Conservation (phyloP, 2,888 invertebrate species). For the Geophilus truncorum region DNA sequence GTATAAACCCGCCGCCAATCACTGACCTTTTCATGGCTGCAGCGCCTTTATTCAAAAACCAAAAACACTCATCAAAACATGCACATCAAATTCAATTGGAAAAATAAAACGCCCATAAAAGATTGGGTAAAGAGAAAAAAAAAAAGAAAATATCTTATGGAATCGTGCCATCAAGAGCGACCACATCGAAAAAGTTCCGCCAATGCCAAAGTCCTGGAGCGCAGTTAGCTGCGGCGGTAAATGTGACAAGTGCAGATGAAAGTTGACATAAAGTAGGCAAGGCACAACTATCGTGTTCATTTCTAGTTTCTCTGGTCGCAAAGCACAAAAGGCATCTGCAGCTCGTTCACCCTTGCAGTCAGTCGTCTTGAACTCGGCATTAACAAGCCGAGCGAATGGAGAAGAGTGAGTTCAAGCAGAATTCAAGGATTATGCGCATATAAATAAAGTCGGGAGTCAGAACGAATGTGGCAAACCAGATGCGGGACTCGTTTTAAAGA, state of each 20-base stretch:
- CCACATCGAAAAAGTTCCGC: neutral
- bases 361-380: conserved; percentile 4
- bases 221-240: neutral
- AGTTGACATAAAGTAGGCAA: neutral
- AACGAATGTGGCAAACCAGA: conserved; percentile 4
- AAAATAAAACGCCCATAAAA: neutral
- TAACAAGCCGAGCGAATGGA: conserved; percentile 2
- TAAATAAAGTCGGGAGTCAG: neutral
- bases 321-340: neutral
- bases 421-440: conserved; percentile 4
- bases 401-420: conserved; percentile 5
- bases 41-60: neutral
- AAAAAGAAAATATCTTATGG: neutral
- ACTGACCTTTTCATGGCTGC: neutral
- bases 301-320: neutral
- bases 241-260: neutral
- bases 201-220: neutral
- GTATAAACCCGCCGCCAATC: neutral
- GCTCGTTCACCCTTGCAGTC: neutral
- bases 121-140: no score
- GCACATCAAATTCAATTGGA: neutral
- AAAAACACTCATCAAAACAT: neutral
- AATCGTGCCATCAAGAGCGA: neutral
- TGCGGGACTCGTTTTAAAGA: no score
- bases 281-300: conserved; percentile 4